Conservation (phyloP, 2,113 vertebrate species). For the Prolemur simus region DNA sequence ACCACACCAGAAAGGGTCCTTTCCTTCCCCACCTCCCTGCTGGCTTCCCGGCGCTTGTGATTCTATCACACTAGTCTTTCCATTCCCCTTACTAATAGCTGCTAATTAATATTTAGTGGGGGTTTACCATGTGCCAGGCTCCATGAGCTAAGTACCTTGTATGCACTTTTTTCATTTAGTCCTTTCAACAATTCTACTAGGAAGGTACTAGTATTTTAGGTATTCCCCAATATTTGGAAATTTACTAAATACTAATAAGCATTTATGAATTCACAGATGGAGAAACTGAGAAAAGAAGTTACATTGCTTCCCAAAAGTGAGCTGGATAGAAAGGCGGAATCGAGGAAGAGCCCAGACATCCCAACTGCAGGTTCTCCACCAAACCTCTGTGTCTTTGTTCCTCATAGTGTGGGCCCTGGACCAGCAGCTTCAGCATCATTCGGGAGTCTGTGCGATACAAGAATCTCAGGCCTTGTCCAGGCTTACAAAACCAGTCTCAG, state of each 20-base stretch:
- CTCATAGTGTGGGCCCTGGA: not conserved
- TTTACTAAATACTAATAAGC: not conserved
- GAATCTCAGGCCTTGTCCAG: not conserved
- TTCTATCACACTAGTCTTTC: not conserved
- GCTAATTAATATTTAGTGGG: not conserved
- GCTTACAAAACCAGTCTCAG: not conserved
- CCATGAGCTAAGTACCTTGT: not conserved
- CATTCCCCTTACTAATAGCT: not conserved
- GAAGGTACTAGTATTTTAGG: not conserved
- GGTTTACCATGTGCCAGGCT: not conserved
- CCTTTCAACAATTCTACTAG: not conserved
- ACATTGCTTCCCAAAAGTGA: not conserved
- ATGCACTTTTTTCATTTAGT: not conserved
- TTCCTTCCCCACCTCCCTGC: not conserved
- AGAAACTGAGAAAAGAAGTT: not conserved
- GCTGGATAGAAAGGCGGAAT: not conserved
- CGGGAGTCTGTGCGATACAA: not conserved
- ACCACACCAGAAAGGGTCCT: not conserved
- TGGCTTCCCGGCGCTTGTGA: not conserved
- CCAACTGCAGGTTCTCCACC: not conserved
- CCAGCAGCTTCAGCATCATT: not conserved
- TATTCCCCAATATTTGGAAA: not conserved
- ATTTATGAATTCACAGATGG: not conserved
- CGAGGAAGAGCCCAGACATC: not conserved
- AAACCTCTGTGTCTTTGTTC: not conserved